Base-by-base conservation (phyloP, 2,113 vertebrate genomes). In the Phasianus colchicus region DNA sequence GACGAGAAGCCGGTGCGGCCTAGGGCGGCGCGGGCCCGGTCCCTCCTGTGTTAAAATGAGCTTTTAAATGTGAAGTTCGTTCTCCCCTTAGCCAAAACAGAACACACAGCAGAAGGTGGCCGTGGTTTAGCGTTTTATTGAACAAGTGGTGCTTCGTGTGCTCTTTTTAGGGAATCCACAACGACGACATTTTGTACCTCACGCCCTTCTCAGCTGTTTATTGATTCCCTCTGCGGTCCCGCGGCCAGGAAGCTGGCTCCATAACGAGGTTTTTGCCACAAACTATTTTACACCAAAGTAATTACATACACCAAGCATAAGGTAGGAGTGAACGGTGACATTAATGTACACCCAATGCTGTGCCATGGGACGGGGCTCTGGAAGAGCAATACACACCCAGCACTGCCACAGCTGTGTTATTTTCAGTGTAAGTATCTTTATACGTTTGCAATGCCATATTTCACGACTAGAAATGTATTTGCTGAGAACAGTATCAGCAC, bases 241-340 rank as follows among this genome's bases (percentile, higher is more conserved):
- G 25, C 67, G 20, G 48, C 40, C 29, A 73, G 58, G 76, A 70
- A 93, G 83, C 65, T 54, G 43, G 93, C 83, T 92, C 82, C 47
- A 73, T 88, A 87, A 92, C 88, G 83, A 71, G 12, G 61, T 93
- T 95, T 93, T 79, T 92, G 66, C 88, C 95, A 94, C 84, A 95
- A 93, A 93, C 92, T 96, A 93, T 96, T 95, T 94, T 97, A 94
- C 95, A 96, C 72, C 84, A 67, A 88, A 93, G 58, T 93, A 95
- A 93, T 83, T 86, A 95, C 90, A 95, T 89, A 95, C 80, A 95
- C 80, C 88, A 95, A 86, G 34, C 80, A 77, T 24, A 80, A 90
- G 13, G 54, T 79, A 76, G 36, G 86, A 88, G 76, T 89, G 63
- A 55, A 1, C 32, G 63, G 76, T 38, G 32, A 61, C 11, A 47